phyloP scores from a whole-genome alignment of 2,797 vertebrate species.

The Molossus molossus region DNA sequence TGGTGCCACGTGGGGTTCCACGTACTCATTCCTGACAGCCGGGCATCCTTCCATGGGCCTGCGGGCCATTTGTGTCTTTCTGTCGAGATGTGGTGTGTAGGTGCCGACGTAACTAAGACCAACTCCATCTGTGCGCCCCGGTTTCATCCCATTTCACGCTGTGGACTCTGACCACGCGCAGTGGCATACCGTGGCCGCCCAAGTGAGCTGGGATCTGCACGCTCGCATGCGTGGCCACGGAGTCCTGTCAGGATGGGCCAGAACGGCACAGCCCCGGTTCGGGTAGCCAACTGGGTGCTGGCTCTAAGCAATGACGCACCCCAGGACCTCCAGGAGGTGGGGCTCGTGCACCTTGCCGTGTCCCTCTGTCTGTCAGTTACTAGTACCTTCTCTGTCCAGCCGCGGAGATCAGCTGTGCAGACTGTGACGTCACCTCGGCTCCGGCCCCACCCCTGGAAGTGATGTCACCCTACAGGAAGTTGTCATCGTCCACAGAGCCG shows the following conservation, averaged over 20 bases:
- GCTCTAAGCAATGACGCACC: neutral
- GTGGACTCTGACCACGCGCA: neutral
- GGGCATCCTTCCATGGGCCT: fast-evolving
- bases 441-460: neutral
- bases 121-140: neutral
- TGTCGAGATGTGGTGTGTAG: neutral
- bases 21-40: fast-evolving
- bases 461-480: neutral
- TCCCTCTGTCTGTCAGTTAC: neutral
- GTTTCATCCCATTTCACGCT: neutral
- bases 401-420: neutral
- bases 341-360: neutral
- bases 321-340: neutral
- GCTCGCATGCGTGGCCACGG: neutral
- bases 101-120: neutral
- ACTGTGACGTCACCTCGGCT: neutral
- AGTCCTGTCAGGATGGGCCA: neutral
- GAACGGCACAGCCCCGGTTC: neutral
- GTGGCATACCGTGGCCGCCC: neutral
- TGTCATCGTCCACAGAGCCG: fast-evolving
- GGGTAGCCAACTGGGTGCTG: neutral
- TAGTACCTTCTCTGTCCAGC: no score
- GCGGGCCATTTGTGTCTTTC: neutral
- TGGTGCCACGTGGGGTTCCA: fast-evolving
- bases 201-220: neutral